These are phyloP conservation scores for Xiphophorus couchianus DNA, from an alignment of 2,113 vertebrate genomes.

Conservation along the genomic window DNA sequence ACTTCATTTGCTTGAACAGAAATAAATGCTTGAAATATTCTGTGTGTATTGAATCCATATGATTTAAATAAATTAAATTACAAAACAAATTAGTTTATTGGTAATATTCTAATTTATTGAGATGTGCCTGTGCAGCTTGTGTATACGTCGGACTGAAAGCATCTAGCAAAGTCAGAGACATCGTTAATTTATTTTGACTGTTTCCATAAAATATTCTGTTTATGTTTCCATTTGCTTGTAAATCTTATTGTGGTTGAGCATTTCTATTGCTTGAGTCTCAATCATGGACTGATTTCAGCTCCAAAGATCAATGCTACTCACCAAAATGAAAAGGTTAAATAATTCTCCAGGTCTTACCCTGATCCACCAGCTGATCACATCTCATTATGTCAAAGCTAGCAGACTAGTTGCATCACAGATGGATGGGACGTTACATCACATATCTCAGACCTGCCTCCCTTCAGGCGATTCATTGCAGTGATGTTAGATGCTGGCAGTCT, in stretches of 20 bases:
- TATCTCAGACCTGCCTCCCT: constrained; percentile 36
- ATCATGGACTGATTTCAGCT: constrained; percentile 2
- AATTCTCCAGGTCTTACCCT: constrained; percentile 1
- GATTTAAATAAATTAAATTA: too few relatives aligned
- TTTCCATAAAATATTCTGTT: constrained; percentile 10
- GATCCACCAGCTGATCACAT: constrained; percentile 35
- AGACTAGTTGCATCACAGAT: constrained; percentile 50
- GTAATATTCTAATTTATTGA: too few relatives aligned
- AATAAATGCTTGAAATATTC: too few relatives aligned
- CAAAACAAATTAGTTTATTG: too few relatives aligned
- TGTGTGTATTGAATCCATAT: too few relatives aligned
- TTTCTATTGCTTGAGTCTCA: constrained; percentile 1
- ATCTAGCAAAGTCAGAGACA: not conserved
- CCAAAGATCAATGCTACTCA: constrained; percentile 16
- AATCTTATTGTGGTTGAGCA: not conserved
- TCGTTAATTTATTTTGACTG: constrained; percentile 2
- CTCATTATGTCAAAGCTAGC: constrained; percentile 27
- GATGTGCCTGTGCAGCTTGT: not conserved
- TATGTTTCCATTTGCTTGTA: not conserved
- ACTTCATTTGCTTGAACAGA: too few relatives aligned
- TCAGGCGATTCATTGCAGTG: constrained; percentile 29
- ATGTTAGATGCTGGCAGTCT: constrained; percentile 36
- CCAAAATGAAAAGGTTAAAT: constrained; percentile 21
- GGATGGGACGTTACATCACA: constrained; percentile 46
- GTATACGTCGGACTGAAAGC: constrained; percentile 22